phyloP scores from a whole-genome alignment of 2,888 invertebrate species.

The Yponomeuta malinellus region DNA sequence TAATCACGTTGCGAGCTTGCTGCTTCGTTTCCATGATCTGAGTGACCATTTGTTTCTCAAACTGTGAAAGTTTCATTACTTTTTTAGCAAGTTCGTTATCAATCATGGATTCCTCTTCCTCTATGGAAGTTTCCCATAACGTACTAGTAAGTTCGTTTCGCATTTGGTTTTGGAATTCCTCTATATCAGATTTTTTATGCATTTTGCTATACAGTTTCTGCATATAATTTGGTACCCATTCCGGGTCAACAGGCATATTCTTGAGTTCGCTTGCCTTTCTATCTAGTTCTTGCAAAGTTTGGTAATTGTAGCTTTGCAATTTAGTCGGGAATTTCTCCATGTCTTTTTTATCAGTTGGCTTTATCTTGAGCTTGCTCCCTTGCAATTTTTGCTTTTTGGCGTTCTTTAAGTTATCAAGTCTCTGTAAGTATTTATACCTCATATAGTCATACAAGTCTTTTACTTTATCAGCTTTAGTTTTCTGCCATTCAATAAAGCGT shows the following conservation, averaged over 20 bases:
- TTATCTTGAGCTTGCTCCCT: slow-evolving; percentile 26
- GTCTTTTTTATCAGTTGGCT: slow-evolving; percentile 40
- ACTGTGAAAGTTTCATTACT: slow-evolving; percentile 77
- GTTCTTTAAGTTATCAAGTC: slow-evolving; percentile 46
- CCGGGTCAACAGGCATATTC: slow-evolving; percentile 37
- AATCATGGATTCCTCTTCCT: slow-evolving; percentile 68
- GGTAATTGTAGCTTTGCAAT: slow-evolving; percentile 56
- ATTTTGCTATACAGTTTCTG: slow-evolving; percentile 63
- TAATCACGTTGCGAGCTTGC: slow-evolving; percentile 71
- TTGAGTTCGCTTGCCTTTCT: slow-evolving; percentile 34
- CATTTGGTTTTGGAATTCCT: slow-evolving; percentile 66
- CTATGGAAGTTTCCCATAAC: slow-evolving; percentile 71
- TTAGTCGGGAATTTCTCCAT: slow-evolving; percentile 52
- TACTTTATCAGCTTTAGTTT: slow-evolving; percentile 60
- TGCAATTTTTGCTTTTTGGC: slow-evolving; percentile 32
- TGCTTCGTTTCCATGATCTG: slow-evolving; percentile 78
- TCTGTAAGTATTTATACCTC: slow-evolving; percentile 59
- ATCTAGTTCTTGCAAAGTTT: slow-evolving; percentile 50
- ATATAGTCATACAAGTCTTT: slow-evolving; percentile 58
- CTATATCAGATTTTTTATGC: slow-evolving; percentile 51
- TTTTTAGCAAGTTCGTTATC: slow-evolving; percentile 71
- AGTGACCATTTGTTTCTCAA: slow-evolving; percentile 79
- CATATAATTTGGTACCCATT: slow-evolving; percentile 67
- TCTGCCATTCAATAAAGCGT: slow-evolving; percentile 76
- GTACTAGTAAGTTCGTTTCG: slow-evolving; percentile 63